Evolutionary conservation across 2,888 invertebrate genomes (phyloP), one percentile per base, ranked within the genome.

Genomic region (Xanthia icteritia): DNA sequence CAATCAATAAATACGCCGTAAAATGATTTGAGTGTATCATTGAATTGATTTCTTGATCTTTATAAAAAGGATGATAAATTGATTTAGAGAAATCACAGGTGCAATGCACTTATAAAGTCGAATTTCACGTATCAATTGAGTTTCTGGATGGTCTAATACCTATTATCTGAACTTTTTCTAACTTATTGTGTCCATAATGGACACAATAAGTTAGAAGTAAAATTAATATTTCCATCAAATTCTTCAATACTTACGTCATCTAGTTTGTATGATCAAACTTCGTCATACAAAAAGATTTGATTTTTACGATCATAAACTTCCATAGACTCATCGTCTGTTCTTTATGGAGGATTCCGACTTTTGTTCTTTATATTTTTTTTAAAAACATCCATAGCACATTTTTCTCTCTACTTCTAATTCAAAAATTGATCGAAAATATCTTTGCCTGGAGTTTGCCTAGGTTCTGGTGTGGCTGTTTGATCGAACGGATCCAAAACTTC

Each of bases 1-100:
- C 88, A 86, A 88, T 87, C 85, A 86, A 87, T 88, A 85, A 85
- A 88, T 86, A 85, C 51, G 83, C 89, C 67, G 85, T 88, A 86
- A 87, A 88, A 88, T 88, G 83, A 84, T 87, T 88, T 82, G 87
- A 77, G 83, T 83, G 83, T 88, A 86, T 80, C 84, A 82, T 83
- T 73, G 73, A 77, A 86, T 83, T 81, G 83, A 82, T 86, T 85
- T 87, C 83, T 87, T 76, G 82, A 65, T 82, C 80, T 87, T 82
- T 65, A 76, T 80, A 86, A 81, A 82, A 78, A 63, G 51, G 17
- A 83, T 84, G 81, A 86, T 83, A 66, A 79, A 85, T 86, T 66
- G 79, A 72, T 73, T 77, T 83, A 63, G 39, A 76, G 79, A 80
- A 82, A 83, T 82, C 73, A 83, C 69, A 82, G 83, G 85, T 86